Percentiles rank a stretch among this genome's conserved stretches.
Conservation (phyloP, 1,140 invertebrate species). For the Euura saliciscinereae region DNA sequence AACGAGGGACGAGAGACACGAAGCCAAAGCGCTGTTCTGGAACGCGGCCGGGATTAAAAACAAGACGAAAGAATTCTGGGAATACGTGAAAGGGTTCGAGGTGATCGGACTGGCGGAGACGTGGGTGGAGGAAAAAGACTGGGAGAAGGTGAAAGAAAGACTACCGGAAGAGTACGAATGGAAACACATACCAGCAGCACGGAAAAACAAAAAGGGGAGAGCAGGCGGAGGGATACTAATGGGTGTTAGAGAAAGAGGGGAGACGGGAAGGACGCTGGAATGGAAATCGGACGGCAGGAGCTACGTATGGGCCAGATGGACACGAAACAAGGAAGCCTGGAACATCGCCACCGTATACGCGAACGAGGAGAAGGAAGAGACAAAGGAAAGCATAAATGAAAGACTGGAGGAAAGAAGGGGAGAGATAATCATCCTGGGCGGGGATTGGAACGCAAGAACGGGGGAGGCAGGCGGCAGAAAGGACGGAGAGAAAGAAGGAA, state of each 20-base stretch:
- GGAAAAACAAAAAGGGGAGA: conserved; percentile 23
- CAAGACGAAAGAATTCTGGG: conserved; percentile 26
- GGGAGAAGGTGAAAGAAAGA: conserved; percentile 18
- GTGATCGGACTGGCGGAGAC: conserved; percentile 27
- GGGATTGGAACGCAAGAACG: conserved; percentile 10
- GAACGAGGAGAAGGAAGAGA: neutral
- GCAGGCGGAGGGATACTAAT: conserved; percentile 15
- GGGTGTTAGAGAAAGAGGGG: no score
- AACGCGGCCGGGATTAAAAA: conserved; percentile 19
- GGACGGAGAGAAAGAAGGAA: conserved; percentile 4
- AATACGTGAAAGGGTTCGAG: conserved; percentile 23
- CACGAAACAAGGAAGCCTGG: neutral
- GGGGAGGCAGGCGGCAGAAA: neutral
- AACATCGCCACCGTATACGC: neutral
- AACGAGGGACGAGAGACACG: neutral
- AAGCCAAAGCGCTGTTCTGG: conserved; percentile 20
- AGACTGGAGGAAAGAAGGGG: neutral
- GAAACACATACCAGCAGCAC: conserved; percentile 19
- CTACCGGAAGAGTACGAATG: conserved; percentile 19
- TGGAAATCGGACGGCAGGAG: no score
- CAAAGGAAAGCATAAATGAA: neutral
- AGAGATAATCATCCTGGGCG: neutral
- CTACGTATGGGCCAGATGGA: no score
- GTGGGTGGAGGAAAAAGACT: conserved; percentile 27
- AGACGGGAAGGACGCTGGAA: no score